These are phyloP conservation scores for Spinibarbus caldwelli DNA, from an alignment of 2,797 vertebrate genomes.

Conservation along the genomic window DNA sequence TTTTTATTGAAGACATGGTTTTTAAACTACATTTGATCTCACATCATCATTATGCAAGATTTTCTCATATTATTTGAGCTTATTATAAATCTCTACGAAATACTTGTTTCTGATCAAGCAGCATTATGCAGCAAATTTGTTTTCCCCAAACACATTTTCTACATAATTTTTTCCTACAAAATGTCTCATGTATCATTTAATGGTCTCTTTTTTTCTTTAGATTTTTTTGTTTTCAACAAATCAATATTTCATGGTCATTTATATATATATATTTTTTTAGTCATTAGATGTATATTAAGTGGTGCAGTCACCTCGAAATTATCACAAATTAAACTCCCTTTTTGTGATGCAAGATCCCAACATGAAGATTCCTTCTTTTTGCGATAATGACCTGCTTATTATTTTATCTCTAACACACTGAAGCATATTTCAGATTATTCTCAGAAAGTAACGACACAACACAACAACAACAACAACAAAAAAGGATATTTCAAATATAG, in stretches of 20 bases:
- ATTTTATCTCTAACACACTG: not conserved
- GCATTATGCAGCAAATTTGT: not conserved
- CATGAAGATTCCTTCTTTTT: not conserved
- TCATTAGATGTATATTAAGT: not conserved
- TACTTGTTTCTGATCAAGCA: not conserved
- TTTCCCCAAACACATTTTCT: not conserved
- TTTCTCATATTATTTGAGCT: not conserved
- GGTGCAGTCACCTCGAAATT: not conserved
- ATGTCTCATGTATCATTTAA: not conserved
- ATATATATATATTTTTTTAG: not conserved
- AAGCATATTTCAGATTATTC: not conserved
- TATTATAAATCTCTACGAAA: not conserved
- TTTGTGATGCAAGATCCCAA: not conserved
- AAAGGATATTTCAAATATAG: not conserved
- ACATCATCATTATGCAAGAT: not conserved
- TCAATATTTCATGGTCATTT: not conserved
- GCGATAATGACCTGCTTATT: not conserved
- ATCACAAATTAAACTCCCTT: not conserved
- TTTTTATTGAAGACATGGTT: conserved; percentile 9
- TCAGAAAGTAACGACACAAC: not conserved
- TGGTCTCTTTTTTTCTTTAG: not conserved
- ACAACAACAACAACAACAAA: not conserved
- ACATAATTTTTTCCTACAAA: not conserved
- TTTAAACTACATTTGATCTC: conserved; percentile 17
- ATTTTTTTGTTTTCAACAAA: not conserved